Conservation (phyloP, 2,888 invertebrate species). For the Scrobipalpa atriplicella region DNA sequence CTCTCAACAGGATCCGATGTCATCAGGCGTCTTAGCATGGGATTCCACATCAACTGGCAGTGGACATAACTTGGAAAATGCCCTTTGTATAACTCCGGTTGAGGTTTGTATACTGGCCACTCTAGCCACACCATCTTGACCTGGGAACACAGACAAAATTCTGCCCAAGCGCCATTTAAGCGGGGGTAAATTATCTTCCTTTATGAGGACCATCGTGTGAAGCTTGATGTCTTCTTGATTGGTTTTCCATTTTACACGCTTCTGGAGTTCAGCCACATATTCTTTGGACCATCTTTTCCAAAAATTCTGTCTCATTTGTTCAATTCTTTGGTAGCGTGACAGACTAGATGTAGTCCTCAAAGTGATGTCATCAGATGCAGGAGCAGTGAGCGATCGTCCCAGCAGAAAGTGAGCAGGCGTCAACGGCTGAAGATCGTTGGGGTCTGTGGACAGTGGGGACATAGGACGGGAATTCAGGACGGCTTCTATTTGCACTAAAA, state of each 20-base stretch:
- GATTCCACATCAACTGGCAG: background rate
- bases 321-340: conserved; percentile 31
- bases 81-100: background rate
- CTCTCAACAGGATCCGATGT: no score
- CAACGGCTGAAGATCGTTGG: conserved; percentile 35
- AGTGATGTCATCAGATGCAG: conserved; percentile 27
- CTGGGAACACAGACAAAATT: conserved; percentile 23
- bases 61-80: background rate
- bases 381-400: conserved; percentile 31
- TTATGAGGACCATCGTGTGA: conserved; percentile 26
- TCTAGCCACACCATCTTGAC: conserved; percentile 27
- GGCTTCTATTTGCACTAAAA: conserved; percentile 35
- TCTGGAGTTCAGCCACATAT: conserved; percentile 35
- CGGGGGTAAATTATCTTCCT: conserved; percentile 33
- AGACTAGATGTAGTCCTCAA: conserved; percentile 26
- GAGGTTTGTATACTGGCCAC: conserved; percentile 29
- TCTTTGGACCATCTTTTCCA: no score
- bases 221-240: conserved; percentile 17
- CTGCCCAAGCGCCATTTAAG: conserved; percentile 34
- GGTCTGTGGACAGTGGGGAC: conserved; percentile 34
- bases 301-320: conserved; percentile 33
- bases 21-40: no score
- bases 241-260: conserved; percentile 31
- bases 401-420: conserved; percentile 47
- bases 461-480: conserved; percentile 36